Evolutionary conservation across 1,140 invertebrate species (phyloP), one percentile per base, ranked within the genome.

Genomic region (Thereuonema tuberculata): DNA sequence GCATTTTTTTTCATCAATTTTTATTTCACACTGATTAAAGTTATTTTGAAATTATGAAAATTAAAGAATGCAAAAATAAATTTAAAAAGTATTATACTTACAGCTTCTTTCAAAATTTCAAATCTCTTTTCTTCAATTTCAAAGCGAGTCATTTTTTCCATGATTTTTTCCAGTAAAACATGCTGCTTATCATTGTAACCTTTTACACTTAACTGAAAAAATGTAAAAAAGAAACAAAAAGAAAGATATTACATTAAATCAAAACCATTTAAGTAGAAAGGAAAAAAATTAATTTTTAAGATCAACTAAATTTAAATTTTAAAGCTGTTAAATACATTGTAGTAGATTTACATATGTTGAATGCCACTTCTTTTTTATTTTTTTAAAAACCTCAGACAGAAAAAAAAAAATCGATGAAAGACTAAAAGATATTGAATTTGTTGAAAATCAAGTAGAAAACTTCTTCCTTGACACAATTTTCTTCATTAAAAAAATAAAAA

Each of bases 111-210:
- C 59, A 92, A 76, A 65, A 97, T 91, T 54, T 85, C 82, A 74
- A 96, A 97, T 65, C 93, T 76, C 65, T 89, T 83, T 0, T 82
- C 80, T 69, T 95, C 83, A 46, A 92, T 77, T 62, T 82, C 81
- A 70, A 97, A 95, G 63, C 82, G 77, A 0, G 87, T 81, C 68
- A 98, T 77, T 65, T 84, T 83, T 27, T 94, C 86, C 63, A 97
- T 77, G 0, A 98, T 82, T 75, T 91, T 93, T 62, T 89, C 81
- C 23, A 98, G 70, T 0, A 99, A 73, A 43, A 93, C 81, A 61
- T 84, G 79, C 65, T 92, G 86, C 70, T 98, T 98, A 67, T 95
- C 83, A 73, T 86, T 92, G 70, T 94, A 99, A 3, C 95, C 95
- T 59, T 82, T 79, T 64, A 97, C 80, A 25, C 76, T 78, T 54